Evolutionary conservation across 2,797 vertebrate species (phyloP), one percentile per base, ranked within the genome.

Genomic region (Bufotes viridis): DNA sequence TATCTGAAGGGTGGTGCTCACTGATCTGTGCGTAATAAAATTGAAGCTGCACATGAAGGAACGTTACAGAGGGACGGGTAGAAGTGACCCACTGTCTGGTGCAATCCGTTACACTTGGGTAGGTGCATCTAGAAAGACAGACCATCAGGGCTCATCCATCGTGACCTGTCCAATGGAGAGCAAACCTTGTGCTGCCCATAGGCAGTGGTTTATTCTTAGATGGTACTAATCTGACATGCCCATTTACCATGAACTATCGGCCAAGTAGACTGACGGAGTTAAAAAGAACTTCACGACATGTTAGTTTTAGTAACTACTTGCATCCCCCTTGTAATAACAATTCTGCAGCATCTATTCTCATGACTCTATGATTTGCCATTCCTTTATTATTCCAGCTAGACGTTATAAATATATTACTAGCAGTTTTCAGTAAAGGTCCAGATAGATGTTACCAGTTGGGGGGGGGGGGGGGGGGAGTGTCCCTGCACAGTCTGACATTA

Each of bases 1-100:
- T 75, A 81, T 85, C 78, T 74, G 26, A 81, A 88, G 83, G 78
- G 78, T 22, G 78, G 69, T 61, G 82, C 58, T 67, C 83, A 14
- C 57, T 88, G 87, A 88, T 88, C 87, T 88, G 83, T 81, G 83
- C 49, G 85, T 76, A 88, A 81, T 85, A 55, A 65, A 81, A 88
- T 10, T n/a, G 67, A 85, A 75, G 63, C 13, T 74, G 55, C 29
- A 74, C 13, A 67, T 61, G 20, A 60, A 63, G 67, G 55, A 80
- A 18, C 75, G n/a, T 34, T 58, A 80, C 10, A 22, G 79, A 34
- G 49, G 74, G 76, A 57, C 65, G 84, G 79, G 57, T 76, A 76
- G 11, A 65, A 55, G 22, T 82, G 29, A 72, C 63, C 74, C 70
- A 74, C 57, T 22, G 20, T 12, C 51, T 17, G 49, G 7, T 15